Evolutionary conservation across 2,797 vertebrate genomes (phyloP).

Genomic region (Acipenser transmontanus): DNA sequence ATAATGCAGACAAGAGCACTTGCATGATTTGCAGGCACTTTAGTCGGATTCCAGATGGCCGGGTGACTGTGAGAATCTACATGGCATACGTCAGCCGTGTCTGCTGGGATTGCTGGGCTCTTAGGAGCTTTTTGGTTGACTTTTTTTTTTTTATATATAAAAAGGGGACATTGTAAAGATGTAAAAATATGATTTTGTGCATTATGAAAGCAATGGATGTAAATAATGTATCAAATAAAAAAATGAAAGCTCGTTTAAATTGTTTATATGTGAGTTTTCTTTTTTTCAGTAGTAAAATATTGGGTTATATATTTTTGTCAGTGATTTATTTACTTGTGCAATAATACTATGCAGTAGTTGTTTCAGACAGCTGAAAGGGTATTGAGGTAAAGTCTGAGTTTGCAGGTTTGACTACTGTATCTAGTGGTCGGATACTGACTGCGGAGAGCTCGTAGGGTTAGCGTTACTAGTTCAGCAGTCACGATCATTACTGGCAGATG

Average conservation of each 20-base stretch:
- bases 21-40: conserved; percentile 55
- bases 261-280: conserved; percentile 19
- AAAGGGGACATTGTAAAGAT: conserved; percentile 73
- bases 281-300: background rate
- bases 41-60: conserved; percentile 56
- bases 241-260: conserved; percentile 56
- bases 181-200: conserved; percentile 78
- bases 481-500: too few species aligned
- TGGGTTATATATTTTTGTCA: too few species aligned
- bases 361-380: too few species aligned
- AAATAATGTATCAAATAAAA: conserved; percentile 85
- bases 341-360: too few species aligned
- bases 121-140: conserved; percentile 43
- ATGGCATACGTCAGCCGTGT: conserved; percentile 40
- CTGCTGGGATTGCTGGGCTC: conserved; percentile 58
- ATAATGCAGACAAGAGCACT: conserved; percentile 49
- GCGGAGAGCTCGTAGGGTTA: too few species aligned
- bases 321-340: too few species aligned
- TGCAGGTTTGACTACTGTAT: too few species aligned
- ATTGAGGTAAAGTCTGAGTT: too few species aligned
- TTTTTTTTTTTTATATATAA: conserved; percentile 44
- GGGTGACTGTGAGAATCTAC: conserved; percentile 48
- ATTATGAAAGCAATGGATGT: conserved; percentile 83
- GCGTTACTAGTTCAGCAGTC: too few species aligned
- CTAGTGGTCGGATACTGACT: too few species aligned